Percentiles rank a stretch among this genome's conserved stretches.
Evolutionary conservation across 2,113 vertebrate species (phyloP).

Genomic region (Notechis scutatus): DNA sequence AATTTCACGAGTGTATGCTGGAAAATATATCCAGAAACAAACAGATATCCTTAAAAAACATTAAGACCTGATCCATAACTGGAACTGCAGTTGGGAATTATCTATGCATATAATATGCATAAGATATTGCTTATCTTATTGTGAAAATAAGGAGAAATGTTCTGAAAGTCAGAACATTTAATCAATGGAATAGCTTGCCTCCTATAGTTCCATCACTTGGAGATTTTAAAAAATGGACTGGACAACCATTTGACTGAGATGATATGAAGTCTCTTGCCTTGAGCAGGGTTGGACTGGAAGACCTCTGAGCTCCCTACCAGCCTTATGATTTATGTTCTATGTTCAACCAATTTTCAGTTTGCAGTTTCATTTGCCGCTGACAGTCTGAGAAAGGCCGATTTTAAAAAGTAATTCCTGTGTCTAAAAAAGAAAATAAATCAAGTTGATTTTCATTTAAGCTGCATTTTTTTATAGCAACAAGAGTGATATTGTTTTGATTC

Average conservation of each 20-base stretch:
- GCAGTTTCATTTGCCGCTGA: neutral
- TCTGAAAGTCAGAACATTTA: neutral
- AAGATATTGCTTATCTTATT: neutral
- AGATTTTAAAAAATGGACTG: neutral
- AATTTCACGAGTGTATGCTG: neutral
- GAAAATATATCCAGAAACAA: neutral
- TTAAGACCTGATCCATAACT: neutral
- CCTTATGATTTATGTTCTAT: neutral
- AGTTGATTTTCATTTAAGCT: neutral
- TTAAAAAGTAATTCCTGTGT: neutral
- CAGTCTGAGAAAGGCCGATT: neutral
- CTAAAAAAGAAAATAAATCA: neutral
- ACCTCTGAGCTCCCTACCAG: neutral
- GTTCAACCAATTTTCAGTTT: neutral
- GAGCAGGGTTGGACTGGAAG: neutral
- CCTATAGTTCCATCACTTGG: neutral
- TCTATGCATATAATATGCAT: neutral
- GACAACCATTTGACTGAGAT: neutral
- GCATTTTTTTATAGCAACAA: neutral
- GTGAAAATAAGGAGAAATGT: neutral
- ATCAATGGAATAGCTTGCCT: neutral
- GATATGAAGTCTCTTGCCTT: neutral
- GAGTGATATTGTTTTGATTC: neutral
- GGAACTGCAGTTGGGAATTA: neutral
- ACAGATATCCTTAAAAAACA: neutral